Base-by-base conservation (phyloP, 37 sponge, comb jelly and placozoan genomes). In the Cladorhizidae sp. region DNA sequence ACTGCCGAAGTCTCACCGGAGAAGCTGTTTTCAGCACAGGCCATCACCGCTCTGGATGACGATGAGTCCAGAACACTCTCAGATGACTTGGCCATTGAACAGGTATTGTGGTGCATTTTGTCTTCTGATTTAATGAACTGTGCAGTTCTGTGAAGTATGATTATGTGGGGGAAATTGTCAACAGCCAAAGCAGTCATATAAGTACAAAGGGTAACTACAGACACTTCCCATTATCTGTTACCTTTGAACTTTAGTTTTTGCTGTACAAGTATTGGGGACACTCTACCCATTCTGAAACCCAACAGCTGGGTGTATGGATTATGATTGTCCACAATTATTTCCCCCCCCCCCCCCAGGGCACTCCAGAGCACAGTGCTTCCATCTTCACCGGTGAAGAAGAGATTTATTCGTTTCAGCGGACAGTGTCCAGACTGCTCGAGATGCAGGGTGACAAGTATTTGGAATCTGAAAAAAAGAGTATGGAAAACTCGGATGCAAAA, bases 351-450 rank as follows among this genome's bases (percentile, higher is more conserved):
- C 14, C 64, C 29, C 75, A 86, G 75, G 71, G 63, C 17, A 74
- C 63, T 0, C 49, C 74, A 63, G 85, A 88, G n/a, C 77, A 55
- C 62, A 41, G 54, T 31, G 87, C 88, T 41, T 90, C 85, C 65
- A 85, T 96, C 51, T 92, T 96, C 83, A 96, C 96, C 49, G 96
- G 93, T 36, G 96, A 96, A 65, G 96, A 96, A 41, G 96, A 96
- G 86, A 58, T 90, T 38, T 96, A 90, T 77, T 81, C 93, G 5
- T 87, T 85, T 45, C 70, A 93, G 59, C 81, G 96, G 64, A 87
- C 89, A 1, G 57, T 96, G 52, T 92, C 93, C 12, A 61, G 96
- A 28, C 84, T 96, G 58, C 35, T 40, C 8, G 96, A 96, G 77
- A 96, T 96, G 96, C 93, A 96, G 81, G 79, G 82, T 6, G 73